phyloP scores from a whole-genome alignment of 2,113 vertebrate species.

The Seriola rivoliana region DNA sequence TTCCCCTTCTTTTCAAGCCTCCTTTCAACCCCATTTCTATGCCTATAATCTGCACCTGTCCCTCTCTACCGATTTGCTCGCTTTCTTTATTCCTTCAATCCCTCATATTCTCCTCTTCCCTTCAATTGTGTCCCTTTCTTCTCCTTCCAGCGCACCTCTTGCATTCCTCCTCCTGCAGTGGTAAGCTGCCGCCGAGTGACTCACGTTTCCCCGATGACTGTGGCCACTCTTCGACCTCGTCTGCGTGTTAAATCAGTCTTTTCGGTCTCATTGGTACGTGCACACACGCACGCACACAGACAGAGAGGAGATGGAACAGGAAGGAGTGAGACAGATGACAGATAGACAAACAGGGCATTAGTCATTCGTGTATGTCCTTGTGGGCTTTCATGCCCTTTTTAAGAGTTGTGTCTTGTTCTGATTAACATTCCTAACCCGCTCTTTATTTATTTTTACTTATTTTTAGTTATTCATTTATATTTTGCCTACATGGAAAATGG shows the following conservation, averaged over 20 bases:
- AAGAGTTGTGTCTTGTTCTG: constrained; percentile 27
- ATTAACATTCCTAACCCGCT: constrained; percentile 45
- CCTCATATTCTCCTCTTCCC: neutral
- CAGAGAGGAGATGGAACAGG: neutral
- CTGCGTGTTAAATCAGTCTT: constrained; percentile 18
- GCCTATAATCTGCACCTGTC: neutral
- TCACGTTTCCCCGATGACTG: constrained; percentile 34
- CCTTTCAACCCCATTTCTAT: neutral
- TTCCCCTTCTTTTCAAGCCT: neutral
- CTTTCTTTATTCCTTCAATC: neutral
- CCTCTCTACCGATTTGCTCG: neutral
- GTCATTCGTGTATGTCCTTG: constrained; percentile 39
- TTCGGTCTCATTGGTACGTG: neutral
- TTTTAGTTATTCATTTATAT: neutral
- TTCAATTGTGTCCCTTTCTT: constrained; percentile 10
- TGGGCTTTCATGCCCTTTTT: constrained; percentile 54
- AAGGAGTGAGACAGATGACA: constrained; percentile 20
- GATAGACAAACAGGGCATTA: constrained; percentile 30
- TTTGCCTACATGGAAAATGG: constrained; percentile 21
- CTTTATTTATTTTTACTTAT: neutral
- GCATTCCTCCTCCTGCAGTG: constrained; percentile 10
- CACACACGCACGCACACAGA: neutral
- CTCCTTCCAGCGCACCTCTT: neutral
- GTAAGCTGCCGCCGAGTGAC: constrained; percentile 30
- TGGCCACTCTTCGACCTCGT: constrained; percentile 19